phyloP scores from a whole-genome alignment of 2,797 vertebrate genomes.

The Anisognathus igniventris region DNA sequence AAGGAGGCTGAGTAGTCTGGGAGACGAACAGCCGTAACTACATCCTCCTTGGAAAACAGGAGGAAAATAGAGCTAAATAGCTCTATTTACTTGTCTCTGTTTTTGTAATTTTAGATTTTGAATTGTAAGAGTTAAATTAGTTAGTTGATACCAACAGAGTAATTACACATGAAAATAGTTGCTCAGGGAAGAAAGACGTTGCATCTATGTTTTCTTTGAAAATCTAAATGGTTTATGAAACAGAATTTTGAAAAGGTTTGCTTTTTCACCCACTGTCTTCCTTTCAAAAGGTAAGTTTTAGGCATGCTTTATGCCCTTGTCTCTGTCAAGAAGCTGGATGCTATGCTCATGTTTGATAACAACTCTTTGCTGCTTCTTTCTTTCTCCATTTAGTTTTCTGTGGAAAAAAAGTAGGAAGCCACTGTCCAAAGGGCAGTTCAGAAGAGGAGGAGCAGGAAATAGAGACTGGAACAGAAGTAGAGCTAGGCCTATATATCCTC shows the following conservation, averaged over 20 bases:
- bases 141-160: background rate
- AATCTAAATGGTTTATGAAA: background rate
- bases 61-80: background rate
- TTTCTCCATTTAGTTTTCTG: background rate
- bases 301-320: background rate
- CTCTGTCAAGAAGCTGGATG: background rate
- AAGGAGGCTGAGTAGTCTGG: background rate
- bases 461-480: background rate
- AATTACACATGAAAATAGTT: background rate
- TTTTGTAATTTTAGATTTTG: background rate
- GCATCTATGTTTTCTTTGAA: background rate
- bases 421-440: background rate
- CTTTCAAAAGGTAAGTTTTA: background rate
- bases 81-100: background rate
- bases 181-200: background rate
- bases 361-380: background rate
- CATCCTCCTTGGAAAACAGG: background rate
- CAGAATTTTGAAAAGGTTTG: background rate
- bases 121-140: background rate
- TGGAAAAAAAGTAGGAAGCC: background rate
- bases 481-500: background rate
- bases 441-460: background rate
- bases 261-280: background rate
- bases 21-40: background rate
- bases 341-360: background rate